Evolutionary conservation across 2,888 invertebrate genomes (phyloP).

Genomic region (Meghimatium bilineatum): DNA sequence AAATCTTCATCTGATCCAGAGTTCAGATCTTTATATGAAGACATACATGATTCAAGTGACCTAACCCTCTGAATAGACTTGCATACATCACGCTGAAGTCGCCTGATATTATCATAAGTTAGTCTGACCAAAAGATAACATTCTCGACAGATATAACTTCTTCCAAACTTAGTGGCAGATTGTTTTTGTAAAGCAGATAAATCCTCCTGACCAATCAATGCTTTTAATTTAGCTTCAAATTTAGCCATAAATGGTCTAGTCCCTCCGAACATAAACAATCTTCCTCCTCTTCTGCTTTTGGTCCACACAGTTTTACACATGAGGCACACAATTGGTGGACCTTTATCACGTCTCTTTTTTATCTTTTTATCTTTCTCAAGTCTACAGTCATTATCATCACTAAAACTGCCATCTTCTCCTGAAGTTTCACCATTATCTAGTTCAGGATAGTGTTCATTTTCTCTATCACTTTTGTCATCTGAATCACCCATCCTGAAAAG

Average conservation of each 20-base stretch:
- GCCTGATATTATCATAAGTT: conserved; percentile 40
- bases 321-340: conserved; percentile 37
- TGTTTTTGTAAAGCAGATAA: conserved; percentile 23
- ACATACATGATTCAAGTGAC: neutral
- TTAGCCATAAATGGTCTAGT: conserved; percentile 46
- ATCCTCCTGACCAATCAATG: conserved; percentile 35
- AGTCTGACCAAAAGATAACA: conserved; percentile 37
- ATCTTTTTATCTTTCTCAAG: neutral
- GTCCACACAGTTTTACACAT: conserved; percentile 42
- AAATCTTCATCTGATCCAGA: conserved; percentile 43
- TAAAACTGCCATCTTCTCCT: conserved; percentile 4
- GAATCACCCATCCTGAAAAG: conserved; percentile 24
- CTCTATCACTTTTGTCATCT: conserved; percentile 24
- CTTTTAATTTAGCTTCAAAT: conserved; percentile 42
- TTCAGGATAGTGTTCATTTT: conserved; percentile 12
- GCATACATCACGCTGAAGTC: conserved; percentile 34
- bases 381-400: neutral
- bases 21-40: neutral
- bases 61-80: conserved; percentile 24
- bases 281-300: conserved; percentile 21
- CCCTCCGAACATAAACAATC: conserved; percentile 47
- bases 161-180: conserved; percentile 36
- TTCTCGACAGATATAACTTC: conserved; percentile 45
- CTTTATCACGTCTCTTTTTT: conserved; percentile 30
- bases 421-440: neutral